Conservation (phyloP, 92 coral and sea anemone species). For the Porites divaricata region DNA sequence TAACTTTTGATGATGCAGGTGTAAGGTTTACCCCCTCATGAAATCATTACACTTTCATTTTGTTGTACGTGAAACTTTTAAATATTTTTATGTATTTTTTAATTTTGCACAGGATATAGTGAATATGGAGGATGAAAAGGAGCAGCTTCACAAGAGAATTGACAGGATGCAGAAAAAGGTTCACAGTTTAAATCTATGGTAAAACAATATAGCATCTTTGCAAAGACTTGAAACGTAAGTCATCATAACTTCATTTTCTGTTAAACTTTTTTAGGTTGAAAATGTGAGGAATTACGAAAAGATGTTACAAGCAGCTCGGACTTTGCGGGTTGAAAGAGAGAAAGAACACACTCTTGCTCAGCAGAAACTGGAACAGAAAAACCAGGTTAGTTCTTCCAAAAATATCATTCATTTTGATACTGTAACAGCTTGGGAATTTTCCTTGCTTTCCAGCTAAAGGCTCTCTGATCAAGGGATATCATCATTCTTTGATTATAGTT, state of each 20-base stretch:
- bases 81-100: not conserved
- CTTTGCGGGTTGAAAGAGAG: slow-evolving; percentile 92
- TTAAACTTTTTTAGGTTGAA: slow-evolving; percentile 71
- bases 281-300: slow-evolving; percentile 91
- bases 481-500: slow-evolving; percentile 52
- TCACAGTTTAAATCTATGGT: not conserved
- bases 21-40: too few relatives aligned
- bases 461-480: not conserved
- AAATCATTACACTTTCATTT: too few relatives aligned
- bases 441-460: too few relatives aligned
- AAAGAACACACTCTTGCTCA: slow-evolving; percentile 86
- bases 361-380: slow-evolving; percentile 96
- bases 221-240: not conserved
- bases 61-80: too few relatives aligned
- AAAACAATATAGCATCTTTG: too few relatives aligned
- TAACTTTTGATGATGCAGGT: too few relatives aligned
- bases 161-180: slow-evolving; percentile 98
- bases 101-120: slow-evolving; percentile 76
- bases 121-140: slow-evolving; percentile 99
- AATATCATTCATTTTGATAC: not conserved
- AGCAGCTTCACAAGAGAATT: slow-evolving; percentile 88
- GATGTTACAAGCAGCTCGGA: slow-evolving; percentile 96
- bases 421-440: not conserved
- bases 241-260: not conserved
- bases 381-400: slow-evolving; percentile 60